Percentiles rank a stretch among this genome's conserved stretches.
These are phyloP conservation scores for Mechanitis messenoides DNA, from an alignment of 2,888 invertebrate genomes.

Conservation along the genomic window DNA sequence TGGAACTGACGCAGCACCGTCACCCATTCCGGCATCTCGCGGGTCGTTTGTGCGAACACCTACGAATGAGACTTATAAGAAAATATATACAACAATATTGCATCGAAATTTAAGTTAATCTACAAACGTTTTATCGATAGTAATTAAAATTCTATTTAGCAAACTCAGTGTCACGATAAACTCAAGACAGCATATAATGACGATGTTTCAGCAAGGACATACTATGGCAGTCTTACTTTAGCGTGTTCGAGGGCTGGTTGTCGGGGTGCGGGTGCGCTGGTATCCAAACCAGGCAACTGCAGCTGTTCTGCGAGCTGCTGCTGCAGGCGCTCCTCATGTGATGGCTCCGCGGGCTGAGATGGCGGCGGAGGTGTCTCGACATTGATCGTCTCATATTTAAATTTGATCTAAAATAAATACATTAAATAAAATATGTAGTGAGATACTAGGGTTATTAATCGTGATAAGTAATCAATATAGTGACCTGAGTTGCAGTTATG, in stretches of 20 bases:
- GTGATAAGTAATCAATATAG: not conserved
- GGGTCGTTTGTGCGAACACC: constrained; percentile 93
- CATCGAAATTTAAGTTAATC: too few relatives aligned
- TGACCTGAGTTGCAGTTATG: constrained; percentile 92
- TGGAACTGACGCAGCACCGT: constrained; percentile 93
- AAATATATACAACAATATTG: too few relatives aligned
- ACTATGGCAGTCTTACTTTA: constrained; percentile 53
- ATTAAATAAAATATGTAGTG: not conserved
- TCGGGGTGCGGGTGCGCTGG: constrained; percentile 70
- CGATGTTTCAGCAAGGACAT: not conserved
- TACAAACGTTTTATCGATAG: too few relatives aligned
- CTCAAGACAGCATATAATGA: too few relatives aligned
- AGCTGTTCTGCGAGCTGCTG: constrained; percentile 89
- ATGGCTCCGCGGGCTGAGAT: constrained; percentile 77
- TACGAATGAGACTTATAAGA: constrained; percentile 18
- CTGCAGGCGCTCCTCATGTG: constrained; percentile 86
- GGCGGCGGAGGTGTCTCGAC: constrained; percentile 70
- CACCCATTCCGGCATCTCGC: constrained; percentile 95
- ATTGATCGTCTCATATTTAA: constrained; percentile 78
- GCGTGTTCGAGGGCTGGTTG: constrained; percentile 71
- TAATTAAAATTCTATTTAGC: too few relatives aligned
- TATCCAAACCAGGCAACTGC: constrained; percentile 86
- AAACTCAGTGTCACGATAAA: too few relatives aligned
- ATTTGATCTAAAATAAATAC: constrained; percentile 63
- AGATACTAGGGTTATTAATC: not conserved